Conservation (phyloP, 2,888 invertebrate species). For the Eledona agricola region DNA sequence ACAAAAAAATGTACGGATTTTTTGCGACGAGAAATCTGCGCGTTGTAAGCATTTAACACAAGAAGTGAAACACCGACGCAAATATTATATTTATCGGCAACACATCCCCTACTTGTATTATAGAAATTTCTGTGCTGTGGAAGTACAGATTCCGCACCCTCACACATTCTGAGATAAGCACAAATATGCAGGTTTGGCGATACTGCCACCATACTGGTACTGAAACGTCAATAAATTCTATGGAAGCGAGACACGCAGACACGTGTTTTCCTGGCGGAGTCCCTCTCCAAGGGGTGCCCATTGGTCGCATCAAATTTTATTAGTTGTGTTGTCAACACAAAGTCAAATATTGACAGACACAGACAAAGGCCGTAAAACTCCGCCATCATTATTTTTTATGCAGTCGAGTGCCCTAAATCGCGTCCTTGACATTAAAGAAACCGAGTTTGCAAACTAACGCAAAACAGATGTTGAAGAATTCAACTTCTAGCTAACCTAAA, state of each 20-base stretch:
- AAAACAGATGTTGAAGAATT: slow-evolving; percentile 45
- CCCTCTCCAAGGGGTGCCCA: slow-evolving; percentile 8
- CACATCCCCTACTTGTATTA: no score
- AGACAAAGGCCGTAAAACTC: slow-evolving; percentile 18
- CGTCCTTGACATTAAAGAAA: slow-evolving; percentile 39
- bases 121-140: no score
- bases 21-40: no score
- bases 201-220: slow-evolving; percentile 28
- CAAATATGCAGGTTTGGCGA: slow-evolving; percentile 13
- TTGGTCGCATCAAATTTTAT: no score
- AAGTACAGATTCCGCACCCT: no score
- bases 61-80: no score
- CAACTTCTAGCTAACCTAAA: slow-evolving; percentile 54
- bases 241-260: not conserved
- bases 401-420: slow-evolving; percentile 31
- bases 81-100: no score
- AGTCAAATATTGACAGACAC: slow-evolving; percentile 35
- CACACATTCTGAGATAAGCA: no score
- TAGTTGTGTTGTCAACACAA: slow-evolving; percentile 28
- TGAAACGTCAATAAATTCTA: slow-evolving; percentile 1
- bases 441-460: slow-evolving; percentile 30
- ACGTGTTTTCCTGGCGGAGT: slow-evolving; percentile 16
- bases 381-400: slow-evolving; percentile 17
- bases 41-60: no score
- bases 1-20: no score